phyloP scores from a whole-genome alignment of 2,113 vertebrate genomes.

The Condylura cristata region DNA sequence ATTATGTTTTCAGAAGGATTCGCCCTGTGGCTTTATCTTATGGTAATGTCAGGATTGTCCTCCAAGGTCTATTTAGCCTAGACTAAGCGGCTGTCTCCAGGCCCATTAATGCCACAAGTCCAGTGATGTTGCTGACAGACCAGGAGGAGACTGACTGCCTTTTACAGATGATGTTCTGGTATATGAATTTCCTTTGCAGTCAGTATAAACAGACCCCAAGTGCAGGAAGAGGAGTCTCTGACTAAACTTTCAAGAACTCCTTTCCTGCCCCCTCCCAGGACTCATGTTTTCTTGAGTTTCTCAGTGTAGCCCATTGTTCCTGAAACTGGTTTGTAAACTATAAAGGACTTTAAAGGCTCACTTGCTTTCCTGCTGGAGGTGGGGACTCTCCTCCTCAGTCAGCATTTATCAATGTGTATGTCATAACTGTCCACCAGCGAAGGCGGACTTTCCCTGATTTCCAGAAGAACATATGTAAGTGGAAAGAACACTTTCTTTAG shows the following conservation, averaged over 20 bases:
- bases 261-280: not conserved
- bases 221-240: not conserved
- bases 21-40: conserved; percentile 61
- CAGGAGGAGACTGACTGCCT: not conserved
- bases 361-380: conserved; percentile 18
- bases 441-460: not conserved
- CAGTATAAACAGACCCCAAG: not conserved
- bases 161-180: not conserved
- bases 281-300: not conserved
- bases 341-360: not conserved
- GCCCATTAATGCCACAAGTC: conserved; percentile 15
- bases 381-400: not conserved
- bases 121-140: conserved; percentile 34
- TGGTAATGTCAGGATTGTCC: conserved; percentile 69
- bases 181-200: not conserved
- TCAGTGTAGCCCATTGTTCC: not conserved
- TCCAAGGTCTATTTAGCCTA: conserved; percentile 66
- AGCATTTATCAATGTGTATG: not conserved
- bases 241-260: not conserved
- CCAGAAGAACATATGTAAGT: not conserved
- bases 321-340: not conserved
- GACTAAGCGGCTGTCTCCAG: conserved; percentile 21
- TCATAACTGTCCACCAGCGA: not conserved
- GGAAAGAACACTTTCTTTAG: not conserved
- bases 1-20: conserved; percentile 62